phyloP scores from a whole-genome alignment of 2,797 vertebrate genomes.

The Karalla daura region DNA sequence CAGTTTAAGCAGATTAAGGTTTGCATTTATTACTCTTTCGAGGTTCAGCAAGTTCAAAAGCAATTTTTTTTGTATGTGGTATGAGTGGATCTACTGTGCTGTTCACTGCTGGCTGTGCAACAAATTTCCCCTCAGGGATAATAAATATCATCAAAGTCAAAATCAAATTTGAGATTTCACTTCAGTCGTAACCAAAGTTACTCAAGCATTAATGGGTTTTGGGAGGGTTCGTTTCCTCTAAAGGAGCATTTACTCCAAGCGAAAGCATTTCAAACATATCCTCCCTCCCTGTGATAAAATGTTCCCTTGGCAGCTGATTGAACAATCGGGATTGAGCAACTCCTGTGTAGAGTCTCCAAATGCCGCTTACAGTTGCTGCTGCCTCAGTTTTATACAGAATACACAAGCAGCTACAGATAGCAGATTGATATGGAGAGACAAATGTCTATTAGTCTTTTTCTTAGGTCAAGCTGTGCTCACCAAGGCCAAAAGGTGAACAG shows the following conservation, averaged over 20 bases:
- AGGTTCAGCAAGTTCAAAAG: neutral
- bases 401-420: slow-evolving; percentile 21
- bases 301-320: slow-evolving; percentile 53
- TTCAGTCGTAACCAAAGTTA: neutral
- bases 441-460: slow-evolving; percentile 34
- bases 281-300: slow-evolving; percentile 49
- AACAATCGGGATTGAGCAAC: slow-evolving; percentile 21
- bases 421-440: slow-evolving; percentile 12
- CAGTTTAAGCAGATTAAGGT: neutral
- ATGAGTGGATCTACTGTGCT: too few relatives aligned
- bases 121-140: too few relatives aligned
- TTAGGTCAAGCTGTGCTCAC: slow-evolving; percentile 20
- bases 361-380: slow-evolving; percentile 7
- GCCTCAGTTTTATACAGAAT: slow-evolving; percentile 16
- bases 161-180: too few relatives aligned
- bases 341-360: slow-evolving; percentile 9
- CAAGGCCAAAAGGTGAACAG: slow-evolving; percentile 40
- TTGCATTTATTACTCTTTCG: neutral
- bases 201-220: neutral
- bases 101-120: too few relatives aligned
- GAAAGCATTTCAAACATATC: slow-evolving; percentile 15
- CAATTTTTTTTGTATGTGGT: too few relatives aligned
- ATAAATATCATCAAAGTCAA: too few relatives aligned
- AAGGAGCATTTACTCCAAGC: too few relatives aligned
- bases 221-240: neutral